Base-by-base conservation (phyloP, 2,113 vertebrate species). In the Rhipidura dahli region DNA sequence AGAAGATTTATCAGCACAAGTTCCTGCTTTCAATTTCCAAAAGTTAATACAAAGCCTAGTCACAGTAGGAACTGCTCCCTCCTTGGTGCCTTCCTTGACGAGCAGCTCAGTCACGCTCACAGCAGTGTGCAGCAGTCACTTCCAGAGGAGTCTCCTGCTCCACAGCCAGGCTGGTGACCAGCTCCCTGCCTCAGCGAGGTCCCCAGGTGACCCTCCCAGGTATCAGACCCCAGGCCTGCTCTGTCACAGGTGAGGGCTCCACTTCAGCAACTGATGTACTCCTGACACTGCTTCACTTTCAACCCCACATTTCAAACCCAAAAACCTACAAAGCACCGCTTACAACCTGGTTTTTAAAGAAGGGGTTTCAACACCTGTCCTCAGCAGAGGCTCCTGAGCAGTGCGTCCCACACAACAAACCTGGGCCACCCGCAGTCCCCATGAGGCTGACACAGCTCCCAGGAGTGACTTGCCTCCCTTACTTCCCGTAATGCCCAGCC, bases 341-440 rank as follows among this genome's bases (percentile, higher is more conserved):
- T 21, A 22, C 47, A 20, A 2, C 33, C 73, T 20, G 65, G 4
- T 13, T 75, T 69, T 37, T 10, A 28, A 40, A 70, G 39, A 5
- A n/a, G 23, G 1, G 2, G 35, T 69, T 44, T 47, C 49, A 51
- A 53, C 35, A 31, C 27, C 13, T 0, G 0, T 31, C 27, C 30
- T 30, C 47, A 42, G 64, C 0, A 45, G 83, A 19, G 18, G 33
- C 14, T 47, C 19, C 53, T 2, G 35, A 47, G 4, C 1, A 30
- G 26, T 1, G 0, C 0, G 3, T 15, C 56, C 63, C 45, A 4
- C 5, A 0, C 1, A 5, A 22, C 56, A 45, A 23, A 33, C 5
- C 33, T 2, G 21, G 20, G 65, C 31, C 56, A 33, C 7, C 15
- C 1, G 0, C 49, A 21, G 68, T 6, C 17, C 53, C 19, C 21